These are phyloP conservation scores for Acanthurus lineatus DNA, from an alignment of 2,797 vertebrate genomes.

Conservation along the genomic window DNA sequence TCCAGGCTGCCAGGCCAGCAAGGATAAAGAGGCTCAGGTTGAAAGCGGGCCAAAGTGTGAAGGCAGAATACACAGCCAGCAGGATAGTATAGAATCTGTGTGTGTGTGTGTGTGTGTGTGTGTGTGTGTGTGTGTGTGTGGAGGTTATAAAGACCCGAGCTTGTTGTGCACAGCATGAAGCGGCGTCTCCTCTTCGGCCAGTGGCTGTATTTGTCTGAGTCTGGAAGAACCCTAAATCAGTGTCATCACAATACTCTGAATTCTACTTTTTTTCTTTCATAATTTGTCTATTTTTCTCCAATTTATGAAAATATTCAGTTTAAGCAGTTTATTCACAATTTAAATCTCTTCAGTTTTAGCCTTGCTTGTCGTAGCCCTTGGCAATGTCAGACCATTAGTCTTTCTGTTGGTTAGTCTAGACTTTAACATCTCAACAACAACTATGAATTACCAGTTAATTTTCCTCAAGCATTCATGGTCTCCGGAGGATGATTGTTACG, in stretches of 20 bases:
- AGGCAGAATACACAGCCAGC: slow-evolving; percentile 70
- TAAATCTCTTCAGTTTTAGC: not conserved
- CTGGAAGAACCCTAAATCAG: slow-evolving; percentile 7
- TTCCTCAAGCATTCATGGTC: not conserved
- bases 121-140: slow-evolving; percentile 3
- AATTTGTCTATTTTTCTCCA: not conserved
- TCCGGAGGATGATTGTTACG: too few species aligned
- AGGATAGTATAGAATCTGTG: slow-evolving; percentile 49
- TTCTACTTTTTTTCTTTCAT: not conserved
- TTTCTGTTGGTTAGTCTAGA: too few species aligned
- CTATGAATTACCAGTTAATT: not conserved
- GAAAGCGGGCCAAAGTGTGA: slow-evolving; percentile 70
- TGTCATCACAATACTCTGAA: not conserved
- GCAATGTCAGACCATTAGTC: not conserved
- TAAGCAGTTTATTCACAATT: not conserved
- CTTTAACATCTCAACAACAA: not conserved
- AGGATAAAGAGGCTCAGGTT: slow-evolving; percentile 78
- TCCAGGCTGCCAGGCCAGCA: slow-evolving; percentile 74
- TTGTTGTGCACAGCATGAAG: slow-evolving; percentile 5
- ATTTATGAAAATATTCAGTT: not conserved
- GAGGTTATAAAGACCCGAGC: slow-evolving; percentile 40
- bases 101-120: slow-evolving; percentile 24
- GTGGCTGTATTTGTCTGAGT: not conserved
- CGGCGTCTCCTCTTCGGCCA: slow-evolving; percentile 21
- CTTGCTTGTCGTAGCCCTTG: not conserved